Conservation (phyloP, 2,888 invertebrate genomes). For the Morpho deidamia region DNA sequence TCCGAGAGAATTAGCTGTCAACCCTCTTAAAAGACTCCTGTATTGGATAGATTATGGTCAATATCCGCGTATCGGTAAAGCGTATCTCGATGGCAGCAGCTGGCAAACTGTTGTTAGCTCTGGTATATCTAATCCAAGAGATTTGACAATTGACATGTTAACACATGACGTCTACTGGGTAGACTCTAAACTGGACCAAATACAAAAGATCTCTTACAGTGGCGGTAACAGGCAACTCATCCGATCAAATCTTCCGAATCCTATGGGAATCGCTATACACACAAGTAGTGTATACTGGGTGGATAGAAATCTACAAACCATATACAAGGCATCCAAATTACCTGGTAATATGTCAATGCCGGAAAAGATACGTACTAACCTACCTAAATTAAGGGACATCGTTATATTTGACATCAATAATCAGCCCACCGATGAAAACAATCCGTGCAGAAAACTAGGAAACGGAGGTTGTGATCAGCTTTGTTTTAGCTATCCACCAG, state of each 20-base stretch:
- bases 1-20: conserved; percentile 96
- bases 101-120: conserved; percentile 92
- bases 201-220: conserved; percentile 92
- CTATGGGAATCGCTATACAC: conserved; percentile 94
- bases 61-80: conserved; percentile 94
- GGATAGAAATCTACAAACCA: conserved; percentile 91
- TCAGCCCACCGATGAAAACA: conserved; percentile 90
- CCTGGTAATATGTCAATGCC: conserved; percentile 85
- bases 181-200: conserved; percentile 95
- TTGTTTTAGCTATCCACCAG: conserved; percentile 94
- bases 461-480: conserved; percentile 95
- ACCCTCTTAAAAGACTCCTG: conserved; percentile 93
- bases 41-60: conserved; percentile 99
- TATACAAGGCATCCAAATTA: conserved; percentile 88
- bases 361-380: conserved; percentile 86
- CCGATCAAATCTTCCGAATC: conserved; percentile 92
- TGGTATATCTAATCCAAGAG: conserved; percentile 94
- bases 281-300: conserved; percentile 95
- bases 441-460: conserved; percentile 86
- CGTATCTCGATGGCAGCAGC: conserved; percentile 91
- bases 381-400: conserved; percentile 92
- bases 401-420: conserved; percentile 93
- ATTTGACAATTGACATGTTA: conserved; percentile 93
- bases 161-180: conserved; percentile 99
- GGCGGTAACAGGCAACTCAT: conserved; percentile 91